Evolutionary conservation across 2,113 vertebrate genomes (phyloP).

Genomic region (Scophthalmus maximus): DNA sequence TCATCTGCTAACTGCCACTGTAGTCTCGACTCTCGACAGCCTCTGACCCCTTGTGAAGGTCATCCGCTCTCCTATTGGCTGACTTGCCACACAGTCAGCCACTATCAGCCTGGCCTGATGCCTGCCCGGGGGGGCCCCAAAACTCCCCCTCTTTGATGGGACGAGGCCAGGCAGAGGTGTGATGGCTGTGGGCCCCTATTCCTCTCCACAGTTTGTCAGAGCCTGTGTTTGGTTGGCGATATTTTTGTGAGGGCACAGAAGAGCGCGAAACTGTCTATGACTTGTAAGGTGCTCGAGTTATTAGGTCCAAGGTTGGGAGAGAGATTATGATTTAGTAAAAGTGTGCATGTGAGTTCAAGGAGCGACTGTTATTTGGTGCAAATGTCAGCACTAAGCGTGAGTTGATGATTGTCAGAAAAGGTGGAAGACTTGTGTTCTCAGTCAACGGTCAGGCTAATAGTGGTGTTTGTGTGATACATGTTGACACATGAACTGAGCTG

Average conservation of each 20-base stretch:
- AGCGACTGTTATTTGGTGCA: constrained; percentile 27
- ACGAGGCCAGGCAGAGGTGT: constrained; percentile 61
- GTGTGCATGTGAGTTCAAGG: background rate
- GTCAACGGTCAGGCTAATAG: constrained; percentile 41
- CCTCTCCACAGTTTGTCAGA: constrained; percentile 64
- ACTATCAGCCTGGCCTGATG: constrained; percentile 6
- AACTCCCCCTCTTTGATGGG: constrained; percentile 6
- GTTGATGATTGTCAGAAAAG: constrained; percentile 33
- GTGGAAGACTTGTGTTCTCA: constrained; percentile 41
- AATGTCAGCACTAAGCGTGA: background rate
- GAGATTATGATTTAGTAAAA: constrained; percentile 4
- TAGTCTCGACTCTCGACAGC: constrained; percentile 42
- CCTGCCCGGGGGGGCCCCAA: constrained; percentile 21
- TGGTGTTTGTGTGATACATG: constrained; percentile 29
- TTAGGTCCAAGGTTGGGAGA: constrained; percentile 1
- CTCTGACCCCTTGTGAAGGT: constrained; percentile 62
- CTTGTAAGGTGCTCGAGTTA: constrained; percentile 2
- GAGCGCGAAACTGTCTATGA: constrained; percentile 12
- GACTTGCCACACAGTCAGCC: constrained; percentile 21
- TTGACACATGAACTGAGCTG: constrained; percentile 38
- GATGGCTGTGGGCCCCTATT: constrained; percentile 60
- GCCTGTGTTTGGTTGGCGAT: constrained; percentile 57
- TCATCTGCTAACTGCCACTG: constrained; percentile 39
- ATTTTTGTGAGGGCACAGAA: constrained; percentile 54
- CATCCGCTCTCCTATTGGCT: constrained; percentile 31